Conservation (phyloP, 2,113 vertebrate species). For the Falcunculus frontatus region DNA sequence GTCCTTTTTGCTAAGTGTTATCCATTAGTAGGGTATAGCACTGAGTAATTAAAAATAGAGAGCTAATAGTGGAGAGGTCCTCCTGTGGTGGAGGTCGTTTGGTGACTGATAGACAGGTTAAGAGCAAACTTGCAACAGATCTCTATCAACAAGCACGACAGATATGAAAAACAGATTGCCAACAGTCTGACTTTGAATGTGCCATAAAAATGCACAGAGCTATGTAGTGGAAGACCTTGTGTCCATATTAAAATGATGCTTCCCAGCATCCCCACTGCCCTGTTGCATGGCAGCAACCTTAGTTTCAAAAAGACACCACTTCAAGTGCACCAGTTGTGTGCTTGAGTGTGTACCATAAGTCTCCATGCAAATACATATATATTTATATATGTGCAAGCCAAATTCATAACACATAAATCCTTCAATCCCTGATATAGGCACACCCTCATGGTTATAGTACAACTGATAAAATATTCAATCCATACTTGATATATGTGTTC, state of each 20-base stretch:
- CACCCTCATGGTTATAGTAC: neutral
- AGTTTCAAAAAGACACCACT: neutral
- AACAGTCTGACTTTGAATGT: neutral
- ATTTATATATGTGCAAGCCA: neutral
- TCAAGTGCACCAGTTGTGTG: neutral
- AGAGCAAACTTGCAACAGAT: neutral
- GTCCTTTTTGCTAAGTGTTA: neutral
- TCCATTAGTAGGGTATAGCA: neutral
- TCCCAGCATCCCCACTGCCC: neutral
- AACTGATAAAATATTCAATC: neutral
- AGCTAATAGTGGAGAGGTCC: neutral
- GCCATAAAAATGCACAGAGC: neutral
- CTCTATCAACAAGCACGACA: neutral
- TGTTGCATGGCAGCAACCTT: neutral
- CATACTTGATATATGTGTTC: neutral
- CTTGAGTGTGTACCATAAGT: neutral
- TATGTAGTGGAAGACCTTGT: neutral
- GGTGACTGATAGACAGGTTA: neutral
- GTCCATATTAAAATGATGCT: neutral
- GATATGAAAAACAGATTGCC: neutral
- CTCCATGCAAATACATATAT: neutral
- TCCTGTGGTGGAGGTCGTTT: neutral
- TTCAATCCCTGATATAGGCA: neutral
- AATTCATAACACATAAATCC: neutral
- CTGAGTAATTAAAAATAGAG: neutral